These are phyloP conservation scores for Tragulus kanchil DNA, from an alignment of 2,113 vertebrate species.

Conservation along the genomic window DNA sequence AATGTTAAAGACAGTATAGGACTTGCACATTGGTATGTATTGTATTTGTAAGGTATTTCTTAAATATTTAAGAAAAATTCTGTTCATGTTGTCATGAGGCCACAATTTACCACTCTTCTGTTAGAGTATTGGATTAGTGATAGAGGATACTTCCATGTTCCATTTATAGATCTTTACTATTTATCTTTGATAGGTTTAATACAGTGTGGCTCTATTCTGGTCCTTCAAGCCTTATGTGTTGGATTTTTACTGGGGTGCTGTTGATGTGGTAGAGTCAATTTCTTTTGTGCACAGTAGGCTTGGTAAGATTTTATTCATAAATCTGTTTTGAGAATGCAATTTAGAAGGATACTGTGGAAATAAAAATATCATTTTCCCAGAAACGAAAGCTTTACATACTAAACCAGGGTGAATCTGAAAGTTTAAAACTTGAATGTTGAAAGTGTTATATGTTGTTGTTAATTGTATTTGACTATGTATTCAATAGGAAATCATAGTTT, in stretches of 20 bases:
- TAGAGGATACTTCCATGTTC: background rate
- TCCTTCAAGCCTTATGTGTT: background rate
- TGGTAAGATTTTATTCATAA: constrained; percentile 31
- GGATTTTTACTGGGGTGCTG: background rate
- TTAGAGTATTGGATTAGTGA: background rate
- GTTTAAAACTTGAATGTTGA: constrained; percentile 58
- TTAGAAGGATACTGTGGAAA: constrained; percentile 53
- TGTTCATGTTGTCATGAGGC: background rate
- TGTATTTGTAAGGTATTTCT: background rate
- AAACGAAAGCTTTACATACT: constrained; percentile 52
- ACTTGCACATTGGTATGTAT: background rate
- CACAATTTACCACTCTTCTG: background rate
- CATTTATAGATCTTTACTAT: background rate
- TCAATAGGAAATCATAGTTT: constrained; percentile 47
- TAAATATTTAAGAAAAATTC: constrained; percentile 23
- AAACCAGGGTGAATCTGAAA: constrained; percentile 52
- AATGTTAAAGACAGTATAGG: no score
- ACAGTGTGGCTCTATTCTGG: background rate
- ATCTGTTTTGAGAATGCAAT: constrained; percentile 45
- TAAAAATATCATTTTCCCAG: constrained; percentile 9
- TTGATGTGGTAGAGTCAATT: background rate
- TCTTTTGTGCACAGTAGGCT: constrained; percentile 23
- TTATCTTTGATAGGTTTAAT: background rate
- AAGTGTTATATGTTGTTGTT: background rate
- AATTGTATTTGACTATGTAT: constrained; percentile 28